phyloP scores from a whole-genome alignment of 2,888 invertebrate genomes.

The Thereva nobilitata region DNA sequence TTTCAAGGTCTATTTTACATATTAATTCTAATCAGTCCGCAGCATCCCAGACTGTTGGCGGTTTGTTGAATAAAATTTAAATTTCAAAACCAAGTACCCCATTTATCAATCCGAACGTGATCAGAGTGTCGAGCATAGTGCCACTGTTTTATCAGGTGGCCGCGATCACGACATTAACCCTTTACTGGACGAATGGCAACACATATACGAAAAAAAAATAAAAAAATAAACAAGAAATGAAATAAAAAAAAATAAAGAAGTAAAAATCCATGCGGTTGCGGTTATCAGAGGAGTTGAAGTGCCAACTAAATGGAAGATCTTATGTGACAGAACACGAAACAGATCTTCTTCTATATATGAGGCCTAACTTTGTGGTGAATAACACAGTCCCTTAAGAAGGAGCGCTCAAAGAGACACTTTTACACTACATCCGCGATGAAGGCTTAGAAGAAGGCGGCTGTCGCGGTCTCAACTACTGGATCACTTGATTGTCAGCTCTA shows the following conservation, averaged over 20 bases:
- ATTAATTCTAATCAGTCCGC: constrained; percentile 23
- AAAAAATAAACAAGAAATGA: neutral
- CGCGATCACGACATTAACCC: constrained; percentile 27
- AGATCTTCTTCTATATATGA: neutral
- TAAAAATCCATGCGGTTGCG: neutral
- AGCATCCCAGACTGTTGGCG: neutral
- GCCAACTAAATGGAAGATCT: neutral
- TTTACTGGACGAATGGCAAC: constrained; percentile 8
- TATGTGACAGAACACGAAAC: constrained; percentile 16
- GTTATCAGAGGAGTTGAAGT: neutral
- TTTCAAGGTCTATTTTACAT: constrained; percentile 3
- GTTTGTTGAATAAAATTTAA: constrained; percentile 7
- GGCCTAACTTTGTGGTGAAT: too few relatives aligned
- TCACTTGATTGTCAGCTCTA: too few relatives aligned
- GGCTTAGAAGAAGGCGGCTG: too few relatives aligned
- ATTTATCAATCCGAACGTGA: constrained; percentile 29
- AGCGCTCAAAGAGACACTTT: too few relatives aligned
- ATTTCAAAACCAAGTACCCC: constrained; percentile 1
- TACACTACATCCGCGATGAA: too few relatives aligned
- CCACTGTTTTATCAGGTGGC: constrained; percentile 19
- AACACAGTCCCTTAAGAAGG: too few relatives aligned
- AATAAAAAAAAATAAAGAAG: neutral
- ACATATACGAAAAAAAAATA: too few relatives aligned
- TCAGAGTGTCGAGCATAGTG: constrained; percentile 9
- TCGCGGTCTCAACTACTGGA: too few relatives aligned